Evolutionary conservation across 2,888 invertebrate genomes (phyloP).

Genomic region (Parnassius orleans): DNA sequence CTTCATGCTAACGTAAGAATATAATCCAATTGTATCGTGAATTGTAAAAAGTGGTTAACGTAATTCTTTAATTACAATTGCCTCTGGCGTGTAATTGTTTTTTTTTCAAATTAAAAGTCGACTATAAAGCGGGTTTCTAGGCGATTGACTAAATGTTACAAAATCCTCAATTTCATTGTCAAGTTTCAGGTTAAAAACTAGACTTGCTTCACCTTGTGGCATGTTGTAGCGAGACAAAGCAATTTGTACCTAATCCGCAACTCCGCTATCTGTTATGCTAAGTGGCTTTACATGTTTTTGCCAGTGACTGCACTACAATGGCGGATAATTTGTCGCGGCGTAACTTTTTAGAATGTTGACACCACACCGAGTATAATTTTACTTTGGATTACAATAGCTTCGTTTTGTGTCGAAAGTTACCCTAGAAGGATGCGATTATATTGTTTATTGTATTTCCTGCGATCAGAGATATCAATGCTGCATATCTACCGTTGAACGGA

Average conservation of each 20-base stretch:
- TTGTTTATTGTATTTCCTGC: constrained; percentile 25
- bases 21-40: constrained; percentile 20
- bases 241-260: constrained; percentile 27
- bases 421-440: constrained; percentile 25
- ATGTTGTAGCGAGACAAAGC: constrained; percentile 29
- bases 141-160: constrained; percentile 21
- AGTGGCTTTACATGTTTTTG: constrained; percentile 44
- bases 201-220: constrained; percentile 21
- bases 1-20: constrained; percentile 10
- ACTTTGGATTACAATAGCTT: constrained; percentile 26
- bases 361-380: constrained; percentile 22
- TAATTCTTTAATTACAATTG: constrained; percentile 19
- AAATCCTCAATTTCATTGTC: constrained; percentile 16
- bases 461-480: constrained; percentile 23
- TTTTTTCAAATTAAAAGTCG: constrained; percentile 10
- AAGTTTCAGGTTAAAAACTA: constrained; percentile 19
- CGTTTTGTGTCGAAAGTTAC: constrained; percentile 19
- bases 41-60: constrained; percentile 8
- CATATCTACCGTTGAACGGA: constrained; percentile 6
- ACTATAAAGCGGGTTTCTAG: constrained; percentile 20
- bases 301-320: constrained; percentile 43
- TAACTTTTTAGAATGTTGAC: constrained; percentile 30
- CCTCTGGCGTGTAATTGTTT: constrained; percentile 15
- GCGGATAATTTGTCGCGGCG: constrained; percentile 33
- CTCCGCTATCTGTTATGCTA: constrained; percentile 9